These are phyloP conservation scores for Andrena camellia DNA, from an alignment of 2,888 invertebrate species.

Conservation along the genomic window DNA sequence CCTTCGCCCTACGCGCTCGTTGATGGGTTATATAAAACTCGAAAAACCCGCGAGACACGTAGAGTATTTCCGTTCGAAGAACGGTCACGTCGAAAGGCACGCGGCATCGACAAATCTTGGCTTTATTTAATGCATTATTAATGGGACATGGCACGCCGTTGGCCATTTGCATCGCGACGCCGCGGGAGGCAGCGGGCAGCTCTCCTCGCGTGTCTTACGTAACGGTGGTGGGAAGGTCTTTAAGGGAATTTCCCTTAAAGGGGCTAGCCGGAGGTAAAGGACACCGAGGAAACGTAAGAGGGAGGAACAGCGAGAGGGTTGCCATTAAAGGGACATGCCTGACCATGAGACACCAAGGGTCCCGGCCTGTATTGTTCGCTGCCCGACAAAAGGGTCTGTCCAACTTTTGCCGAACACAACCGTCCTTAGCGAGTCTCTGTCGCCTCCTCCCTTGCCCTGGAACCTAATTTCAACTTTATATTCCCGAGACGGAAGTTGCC, in stretches of 20 bases:
- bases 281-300: constrained; percentile 35
- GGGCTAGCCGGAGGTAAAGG: constrained; percentile 44
- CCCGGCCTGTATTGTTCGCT: constrained; percentile 67
- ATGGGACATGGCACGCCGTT: constrained; percentile 24
- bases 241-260: constrained; percentile 69
- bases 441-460: constrained; percentile 15
- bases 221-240: constrained; percentile 59
- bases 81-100: no score
- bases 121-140: constrained; percentile 52
- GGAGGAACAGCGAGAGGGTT: constrained; percentile 20
- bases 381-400: constrained; percentile 63
- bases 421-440: constrained; percentile 44
- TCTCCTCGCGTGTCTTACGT: constrained; percentile 59
- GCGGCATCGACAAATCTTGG: constrained; percentile 38
- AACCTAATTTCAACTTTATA: constrained; percentile 65
- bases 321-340: constrained; percentile 76
- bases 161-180: constrained; percentile 45
- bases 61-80: background rate
- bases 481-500: constrained; percentile 53
- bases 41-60: background rate
- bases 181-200: constrained; percentile 9
- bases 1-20: background rate
- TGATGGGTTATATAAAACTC: background rate
- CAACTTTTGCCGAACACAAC: constrained; percentile 57
- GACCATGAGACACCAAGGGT: constrained; percentile 70